Evolutionary conservation across 1,140 invertebrate genomes (phyloP), one percentile per base, ranked within the genome.

Genomic region (Calliopsis andreniformis): DNA sequence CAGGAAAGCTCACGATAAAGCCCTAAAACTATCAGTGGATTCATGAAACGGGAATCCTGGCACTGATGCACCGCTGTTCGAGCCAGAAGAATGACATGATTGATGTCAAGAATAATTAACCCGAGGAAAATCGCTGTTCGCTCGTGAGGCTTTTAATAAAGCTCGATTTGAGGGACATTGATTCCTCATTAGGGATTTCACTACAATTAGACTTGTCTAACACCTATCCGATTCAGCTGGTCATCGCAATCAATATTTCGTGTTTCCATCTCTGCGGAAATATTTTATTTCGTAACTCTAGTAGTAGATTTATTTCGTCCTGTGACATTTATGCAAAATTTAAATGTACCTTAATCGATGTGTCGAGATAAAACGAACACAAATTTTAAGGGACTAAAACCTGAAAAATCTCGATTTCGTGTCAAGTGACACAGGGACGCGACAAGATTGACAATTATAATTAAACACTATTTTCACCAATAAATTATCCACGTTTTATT

Each of bases 141-240:
- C 23, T 23, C 12, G 43, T 49, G 75, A 59, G 66, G 7, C n/a
- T 78, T 73, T 61, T 67, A 49, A 53, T 32, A 32, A 28, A 47
- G 18, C 5, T 49, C 25, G 28, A 70, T 64, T 70, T 39, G 32
- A 71, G 14, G 43, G 53, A 66, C 35, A 30, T 61, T 79, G 61
- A 67, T 68, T 56, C 42, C 45, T 73, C 47, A 61, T 79, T 62
- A 73, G 20, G 64, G 32, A 55, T 62, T 73, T 59, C 76, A 35
- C 49, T 55, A 43, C 63, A 49, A 59, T 39, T 20, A 32, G 56
- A 35, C n/a, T 66, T 25, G 35, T 59, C 39, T 8, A 2, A 45
- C n/a, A n/a, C n/a, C n/a, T n/a, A n/a, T n/a, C n/a, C n/a, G n/a
- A n/a, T n/a, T n/a, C n/a, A n/a, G n/a, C n/a, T n/a, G n/a, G n/a